Conservation (phyloP, 2,797 vertebrate species). For the Caiman crocodilus region DNA sequence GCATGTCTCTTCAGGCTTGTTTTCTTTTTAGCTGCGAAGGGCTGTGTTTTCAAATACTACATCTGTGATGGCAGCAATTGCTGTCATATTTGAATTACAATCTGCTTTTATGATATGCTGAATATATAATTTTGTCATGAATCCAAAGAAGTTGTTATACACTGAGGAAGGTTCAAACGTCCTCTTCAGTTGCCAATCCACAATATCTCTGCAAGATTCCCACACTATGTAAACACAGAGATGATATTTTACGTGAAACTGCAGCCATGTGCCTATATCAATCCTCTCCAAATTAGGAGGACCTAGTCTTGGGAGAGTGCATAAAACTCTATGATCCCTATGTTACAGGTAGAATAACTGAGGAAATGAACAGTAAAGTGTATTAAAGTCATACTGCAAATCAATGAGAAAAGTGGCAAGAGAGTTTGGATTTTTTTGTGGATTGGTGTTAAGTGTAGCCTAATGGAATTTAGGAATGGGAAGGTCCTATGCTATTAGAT, state of each 20-base stretch:
- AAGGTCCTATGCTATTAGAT: background rate
- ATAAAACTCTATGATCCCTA: background rate
- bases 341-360: conserved; percentile 24
- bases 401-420: conserved; percentile 1
- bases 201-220: conserved; percentile 22
- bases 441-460: background rate
- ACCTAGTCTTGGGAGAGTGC: conserved; percentile 4
- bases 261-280: background rate
- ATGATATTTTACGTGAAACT: conserved; percentile 26
- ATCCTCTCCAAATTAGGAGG: background rate
- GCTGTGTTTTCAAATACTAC: conserved; percentile 45
- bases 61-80: conserved; percentile 48
- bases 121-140: conserved; percentile 21
- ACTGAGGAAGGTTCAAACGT: conserved; percentile 11
- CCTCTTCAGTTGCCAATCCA: conserved; percentile 9
- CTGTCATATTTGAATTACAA: conserved; percentile 54
- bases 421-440: background rate
- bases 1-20: background rate
- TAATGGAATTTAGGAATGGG: background rate
- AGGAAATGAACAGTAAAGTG: conserved; percentile 38
- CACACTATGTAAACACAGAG: background rate
- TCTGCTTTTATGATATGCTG: conserved; percentile 10
- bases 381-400: background rate
- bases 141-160: conserved; percentile 17
- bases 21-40: conserved; percentile 8